A percentile compares a stretch with the other conserved stretches of the same genome.
Conservation (phyloP, 2,797 vertebrate species). For the Spinus pinus region DNA sequence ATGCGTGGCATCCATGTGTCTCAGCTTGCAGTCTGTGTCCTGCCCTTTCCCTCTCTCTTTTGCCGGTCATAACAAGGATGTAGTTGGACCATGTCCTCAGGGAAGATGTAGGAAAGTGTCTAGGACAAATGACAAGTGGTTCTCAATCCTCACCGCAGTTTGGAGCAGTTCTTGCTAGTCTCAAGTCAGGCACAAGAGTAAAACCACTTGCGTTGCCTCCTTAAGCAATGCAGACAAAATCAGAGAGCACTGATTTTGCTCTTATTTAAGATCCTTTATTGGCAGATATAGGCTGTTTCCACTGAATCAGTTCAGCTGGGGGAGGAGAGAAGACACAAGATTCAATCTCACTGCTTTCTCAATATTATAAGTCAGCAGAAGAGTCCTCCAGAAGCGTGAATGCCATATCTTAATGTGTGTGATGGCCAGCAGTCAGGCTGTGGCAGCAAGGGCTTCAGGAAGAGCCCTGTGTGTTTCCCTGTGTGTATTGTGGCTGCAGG, state of each 20-base stretch:
- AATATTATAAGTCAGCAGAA: background rate
- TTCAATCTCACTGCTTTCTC: background rate
- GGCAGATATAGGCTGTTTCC: background rate
- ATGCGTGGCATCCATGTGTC: background rate
- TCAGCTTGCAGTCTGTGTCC: background rate
- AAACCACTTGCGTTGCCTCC: background rate
- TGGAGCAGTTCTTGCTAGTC: background rate
- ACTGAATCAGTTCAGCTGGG: background rate
- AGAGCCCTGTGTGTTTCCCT: background rate
- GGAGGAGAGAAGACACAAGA: background rate
- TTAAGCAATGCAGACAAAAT: background rate
- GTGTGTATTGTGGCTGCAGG: background rate
- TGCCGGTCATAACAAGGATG: accelerated
- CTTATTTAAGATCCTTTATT: background rate
- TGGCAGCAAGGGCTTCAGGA: background rate
- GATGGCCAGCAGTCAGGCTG: background rate
- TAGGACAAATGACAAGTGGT: background rate
- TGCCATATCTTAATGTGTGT: background rate
- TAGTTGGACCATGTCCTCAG: background rate
- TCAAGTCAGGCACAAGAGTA: background rate
- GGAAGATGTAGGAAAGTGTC: background rate
- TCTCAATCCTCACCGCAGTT: background rate
- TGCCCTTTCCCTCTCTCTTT: background rate
- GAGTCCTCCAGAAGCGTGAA: background rate
- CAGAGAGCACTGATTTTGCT: background rate